Evolutionary conservation across 2,888 invertebrate species (phyloP), one percentile per base, ranked within the genome.

Genomic region (Euproctis similis): DNA sequence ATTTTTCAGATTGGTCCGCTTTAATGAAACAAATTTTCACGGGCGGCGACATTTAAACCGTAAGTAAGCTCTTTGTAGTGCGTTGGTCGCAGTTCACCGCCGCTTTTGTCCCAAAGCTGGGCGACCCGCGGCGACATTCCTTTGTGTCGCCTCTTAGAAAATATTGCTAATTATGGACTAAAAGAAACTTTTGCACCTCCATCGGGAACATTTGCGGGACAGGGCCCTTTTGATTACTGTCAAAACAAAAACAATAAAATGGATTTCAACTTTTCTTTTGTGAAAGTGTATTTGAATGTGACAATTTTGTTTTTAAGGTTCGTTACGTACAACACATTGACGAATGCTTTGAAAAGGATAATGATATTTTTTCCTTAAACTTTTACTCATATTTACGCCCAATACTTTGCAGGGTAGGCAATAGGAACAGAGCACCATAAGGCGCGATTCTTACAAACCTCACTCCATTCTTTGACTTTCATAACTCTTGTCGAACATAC

Each of bases 21-120:
- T n/a, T 74, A 80, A 78, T 81, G 80, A 78, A 78, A 78, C 80
- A 75, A 78, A 82, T 77, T 81, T 78, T 71, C 69, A 64, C n/a
- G 70, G 70, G 70, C 63, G 64, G 73, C 63, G 69, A 73, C 77
- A 69, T 77, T 75, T 75, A 76, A 76, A 70, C 72, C 72, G 71
- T 73, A 68, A 74, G 71, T 74, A 70, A 73, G 71, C 67, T 72
- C 76, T 81, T 81, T 81, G 81, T 80, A 72, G 73, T 71, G 68
- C 56, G 66, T 57, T 37, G 44, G 49, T 41, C 44, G 42, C 42
- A 41, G 51, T 44, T 42, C 45, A 46, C 47, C 51, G 53, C 36
- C 56, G 68, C 69, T 73, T 48, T 77, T 74, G 76, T 70, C 58
- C 59, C 51, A 59, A 58, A 67, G 61, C 67, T 60, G 54, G 39